Percentiles rank a stretch among this genome's conserved stretches.
phyloP scores from a whole-genome alignment of 2,797 vertebrate species.

The Petrocephalus sullivani region DNA sequence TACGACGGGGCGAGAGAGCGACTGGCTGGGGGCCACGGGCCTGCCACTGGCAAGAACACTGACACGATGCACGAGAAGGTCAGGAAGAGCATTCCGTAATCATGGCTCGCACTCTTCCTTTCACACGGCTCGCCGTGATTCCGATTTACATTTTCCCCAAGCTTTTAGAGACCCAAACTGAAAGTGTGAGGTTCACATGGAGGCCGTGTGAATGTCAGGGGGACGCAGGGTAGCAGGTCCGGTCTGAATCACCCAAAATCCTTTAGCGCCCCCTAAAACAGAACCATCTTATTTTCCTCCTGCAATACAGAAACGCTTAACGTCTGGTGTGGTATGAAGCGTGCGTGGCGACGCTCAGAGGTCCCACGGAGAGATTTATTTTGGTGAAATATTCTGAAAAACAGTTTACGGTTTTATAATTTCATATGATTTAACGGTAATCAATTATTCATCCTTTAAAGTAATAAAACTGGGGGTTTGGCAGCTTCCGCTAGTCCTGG shows the following conservation, averaged over 20 bases:
- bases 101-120: slow-evolving; percentile 3
- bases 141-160: background rate
- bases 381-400: background rate
- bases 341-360: background rate
- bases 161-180: slow-evolving; percentile 6
- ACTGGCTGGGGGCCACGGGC: background rate
- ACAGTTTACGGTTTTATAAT: background rate
- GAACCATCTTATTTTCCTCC: background rate
- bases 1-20: background rate
- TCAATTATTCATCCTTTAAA: background rate
- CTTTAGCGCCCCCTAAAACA: background rate
- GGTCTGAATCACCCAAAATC: background rate
- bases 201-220: background rate
- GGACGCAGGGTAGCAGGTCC: background rate
- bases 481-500: background rate
- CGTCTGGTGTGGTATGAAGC: background rate
- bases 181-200: background rate
- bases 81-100: background rate
- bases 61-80: background rate
- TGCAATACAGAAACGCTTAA: background rate
- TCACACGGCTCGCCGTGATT: background rate
- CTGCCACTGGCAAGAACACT: background rate
- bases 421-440: background rate
- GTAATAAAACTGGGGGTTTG: background rate
- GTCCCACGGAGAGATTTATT: background rate